Base-by-base conservation (phyloP, 2,888 invertebrate genomes). In the Hypolimnas misippus region DNA sequence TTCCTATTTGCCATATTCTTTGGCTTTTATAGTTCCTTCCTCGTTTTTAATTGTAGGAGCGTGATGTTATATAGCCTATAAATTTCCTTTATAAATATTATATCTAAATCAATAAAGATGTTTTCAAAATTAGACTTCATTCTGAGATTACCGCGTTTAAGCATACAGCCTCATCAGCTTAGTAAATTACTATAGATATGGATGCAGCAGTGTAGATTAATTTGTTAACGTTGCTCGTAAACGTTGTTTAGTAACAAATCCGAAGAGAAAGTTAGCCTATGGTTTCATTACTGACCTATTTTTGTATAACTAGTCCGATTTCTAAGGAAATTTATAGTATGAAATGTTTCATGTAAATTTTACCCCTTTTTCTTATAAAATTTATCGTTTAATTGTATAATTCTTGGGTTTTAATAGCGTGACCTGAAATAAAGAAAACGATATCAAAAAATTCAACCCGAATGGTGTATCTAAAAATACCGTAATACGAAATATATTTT, bases 281-380 rank as follows among this genome's bases (percentile, higher is more conserved):
- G 58, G 61, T 61, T 59, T 50, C 57, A 62, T 59, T 59, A 38
- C 56, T 62, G 59, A 62, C 57, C 65, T 63, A 68, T 65, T 69
- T 64, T 64, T 35, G 57, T 61, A 29, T 42, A 56, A 63, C 40
- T 40, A 58, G 62, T 61, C 31, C 16, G 8, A 16, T 14, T 21
- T 46, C 12, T 19, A 46, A 21, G 4, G 17, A 6, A 46, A 44
- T 44, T 5, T 21, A 21, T 12, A 3, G 5, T 12, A 12, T 5
- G 6, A 46, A 21, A 21, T 46, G n/a, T 46, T 17, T 17, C 16
- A 7, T 42, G 7, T 19, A 44, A 21, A 19, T 38, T 35, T 3
- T 35, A 35, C 33, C 33, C 10, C 33, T 35, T 38, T 38, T 38
- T 25, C 3, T 25, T 25, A 25, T 25, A 5, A 38, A n/a, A 38